phyloP scores from a whole-genome alignment of 2,113 vertebrate species.

The Sclerurus mexicanus region DNA sequence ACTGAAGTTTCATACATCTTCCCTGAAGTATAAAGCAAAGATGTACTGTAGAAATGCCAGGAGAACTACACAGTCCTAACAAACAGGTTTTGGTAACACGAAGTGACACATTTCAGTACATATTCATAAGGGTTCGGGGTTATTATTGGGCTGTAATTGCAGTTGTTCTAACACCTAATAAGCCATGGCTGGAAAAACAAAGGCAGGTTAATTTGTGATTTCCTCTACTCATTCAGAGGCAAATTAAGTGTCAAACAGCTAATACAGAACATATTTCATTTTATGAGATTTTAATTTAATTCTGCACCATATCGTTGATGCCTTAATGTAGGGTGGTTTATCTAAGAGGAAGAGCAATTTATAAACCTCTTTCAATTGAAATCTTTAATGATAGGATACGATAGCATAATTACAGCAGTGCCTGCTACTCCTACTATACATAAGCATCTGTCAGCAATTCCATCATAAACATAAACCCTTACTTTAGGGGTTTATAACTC shows the following conservation, averaged over 20 bases:
- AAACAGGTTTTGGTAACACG: conserved; percentile 58
- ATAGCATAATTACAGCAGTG: conserved; percentile 77
- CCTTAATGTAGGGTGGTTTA: conserved; percentile 86
- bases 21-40: background rate
- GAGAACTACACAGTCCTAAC: conserved; percentile 44
- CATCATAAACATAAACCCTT: conserved; percentile 59
- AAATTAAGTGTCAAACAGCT: conserved; percentile 99
- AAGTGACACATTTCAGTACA: conserved; percentile 71
- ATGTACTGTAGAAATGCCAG: background rate
- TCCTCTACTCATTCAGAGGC: conserved; percentile 98
- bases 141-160: conserved; percentile 94
- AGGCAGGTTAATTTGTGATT: conserved; percentile 99
- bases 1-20: background rate
- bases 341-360: conserved; percentile 88
- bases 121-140: conserved; percentile 88
- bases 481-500: conserved; percentile 56
- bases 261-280: conserved; percentile 99
- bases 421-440: conserved; percentile 62
- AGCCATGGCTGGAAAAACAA: conserved; percentile 91
- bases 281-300: conserved; percentile 99
- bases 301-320: conserved; percentile 85
- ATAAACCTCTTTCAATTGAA: conserved; percentile 96
- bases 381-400: conserved; percentile 89
- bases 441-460: conserved; percentile 65
- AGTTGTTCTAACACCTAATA: conserved; percentile 91